phyloP scores from a whole-genome alignment of 2,113 vertebrate species.

The Chascanopsetta lugubris region DNA sequence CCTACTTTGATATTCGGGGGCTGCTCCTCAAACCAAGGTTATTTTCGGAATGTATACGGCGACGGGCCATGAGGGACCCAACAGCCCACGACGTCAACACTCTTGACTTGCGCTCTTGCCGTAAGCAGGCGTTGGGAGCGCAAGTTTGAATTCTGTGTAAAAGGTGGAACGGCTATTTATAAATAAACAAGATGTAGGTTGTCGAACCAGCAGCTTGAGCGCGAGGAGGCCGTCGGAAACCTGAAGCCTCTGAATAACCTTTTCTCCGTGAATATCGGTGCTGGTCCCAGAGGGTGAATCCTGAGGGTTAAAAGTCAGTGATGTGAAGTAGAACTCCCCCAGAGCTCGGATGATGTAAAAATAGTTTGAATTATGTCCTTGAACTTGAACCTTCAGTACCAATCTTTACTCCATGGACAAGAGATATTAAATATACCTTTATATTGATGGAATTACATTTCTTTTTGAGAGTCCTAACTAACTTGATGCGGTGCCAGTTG shows the following conservation, averaged over 20 bases:
- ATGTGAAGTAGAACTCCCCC: too few relatives aligned
- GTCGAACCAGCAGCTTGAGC: background rate
- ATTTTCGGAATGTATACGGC: slow-evolving; percentile 28
- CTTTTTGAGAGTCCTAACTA: too few relatives aligned
- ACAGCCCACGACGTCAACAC: background rate
- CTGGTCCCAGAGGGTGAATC: background rate
- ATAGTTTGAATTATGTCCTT: too few relatives aligned
- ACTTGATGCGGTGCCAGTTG: too few relatives aligned
- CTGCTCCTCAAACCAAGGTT: slow-evolving; percentile 24
- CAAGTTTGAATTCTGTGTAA: slow-evolving; percentile 7
- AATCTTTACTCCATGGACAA: too few relatives aligned
- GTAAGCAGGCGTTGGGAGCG: slow-evolving; percentile 1
- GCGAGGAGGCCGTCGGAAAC: background rate
- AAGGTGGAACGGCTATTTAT: slow-evolving; percentile 18
- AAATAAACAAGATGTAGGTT: slow-evolving; percentile 1
- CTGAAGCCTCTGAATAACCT: background rate
- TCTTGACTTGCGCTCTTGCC: slow-evolving; percentile 14
- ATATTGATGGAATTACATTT: too few relatives aligned
- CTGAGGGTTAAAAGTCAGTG: background rate
- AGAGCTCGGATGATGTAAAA: too few relatives aligned
- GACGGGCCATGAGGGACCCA: slow-evolving; percentile 18
- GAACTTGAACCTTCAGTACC: too few relatives aligned
- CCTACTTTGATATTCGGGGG: background rate
- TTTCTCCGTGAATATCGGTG: background rate
- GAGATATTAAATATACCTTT: too few relatives aligned